These are phyloP conservation scores for Allygus modestus DNA, from an alignment of 2,888 invertebrate species.

Conservation along the genomic window DNA sequence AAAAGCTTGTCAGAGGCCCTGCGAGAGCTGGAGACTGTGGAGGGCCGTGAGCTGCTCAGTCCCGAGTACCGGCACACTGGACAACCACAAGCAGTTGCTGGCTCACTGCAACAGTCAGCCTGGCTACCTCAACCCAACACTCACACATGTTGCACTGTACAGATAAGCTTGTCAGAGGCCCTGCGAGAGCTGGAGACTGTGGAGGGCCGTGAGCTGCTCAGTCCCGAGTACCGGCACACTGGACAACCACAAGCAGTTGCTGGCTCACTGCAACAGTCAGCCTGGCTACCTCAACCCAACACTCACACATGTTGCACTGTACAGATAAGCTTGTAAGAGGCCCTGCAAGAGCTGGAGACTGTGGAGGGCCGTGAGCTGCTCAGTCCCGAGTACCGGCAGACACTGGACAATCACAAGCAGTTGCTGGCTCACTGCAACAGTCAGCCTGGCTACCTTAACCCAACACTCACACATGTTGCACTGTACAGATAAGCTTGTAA, in stretches of 20 bases:
- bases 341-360: too few species aligned
- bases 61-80: slow-evolving; percentile 80
- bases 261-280: slow-evolving; percentile 77
- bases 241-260: slow-evolving; percentile 77
- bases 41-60: slow-evolving; percentile 76
- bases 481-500: not conserved
- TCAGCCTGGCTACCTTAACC: too few species aligned
- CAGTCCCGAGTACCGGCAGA: too few species aligned
- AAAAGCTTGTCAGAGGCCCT: slow-evolving; percentile 72
- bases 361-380: too few species aligned
- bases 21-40: slow-evolving; percentile 81
- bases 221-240: slow-evolving; percentile 81
- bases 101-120: slow-evolving; percentile 78
- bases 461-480: too few species aligned
- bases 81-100: slow-evolving; percentile 78
- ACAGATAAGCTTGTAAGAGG: too few species aligned
- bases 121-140: slow-evolving; percentile 78
- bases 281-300: slow-evolving; percentile 80
- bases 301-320: too few species aligned
- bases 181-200: slow-evolving; percentile 81
- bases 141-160: not conserved
- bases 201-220: slow-evolving; percentile 76
- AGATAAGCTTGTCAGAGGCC: slow-evolving; percentile 70
- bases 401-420: too few species aligned
- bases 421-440: too few species aligned